Percentiles rank a stretch among this genome's conserved stretches.
These are phyloP conservation scores for Pygoscelis antarcticus DNA, from an alignment of 2,113 vertebrate species.

Conservation along the genomic window DNA sequence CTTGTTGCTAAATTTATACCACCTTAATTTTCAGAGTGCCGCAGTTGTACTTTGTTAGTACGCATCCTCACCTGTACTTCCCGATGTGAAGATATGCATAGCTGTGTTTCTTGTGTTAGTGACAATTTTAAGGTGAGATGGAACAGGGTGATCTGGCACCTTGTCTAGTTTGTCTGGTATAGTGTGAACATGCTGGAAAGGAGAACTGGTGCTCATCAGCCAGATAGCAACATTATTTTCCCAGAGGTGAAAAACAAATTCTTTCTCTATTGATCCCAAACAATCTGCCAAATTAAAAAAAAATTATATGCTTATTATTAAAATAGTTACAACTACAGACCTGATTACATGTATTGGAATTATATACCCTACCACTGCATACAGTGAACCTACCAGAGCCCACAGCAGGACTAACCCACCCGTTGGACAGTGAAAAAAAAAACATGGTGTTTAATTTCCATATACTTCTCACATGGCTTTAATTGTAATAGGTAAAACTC, in stretches of 20 bases:
- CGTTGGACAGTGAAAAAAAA: background rate
- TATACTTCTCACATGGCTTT: background rate
- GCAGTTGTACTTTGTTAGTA: background rate
- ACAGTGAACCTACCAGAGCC: background rate
- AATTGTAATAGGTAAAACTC: background rate
- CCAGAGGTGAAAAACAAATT: background rate
- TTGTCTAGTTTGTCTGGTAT: background rate
- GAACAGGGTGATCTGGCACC: background rate
- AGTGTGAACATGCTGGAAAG: background rate
- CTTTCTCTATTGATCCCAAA: background rate
- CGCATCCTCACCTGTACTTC: background rate
- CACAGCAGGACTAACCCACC: background rate
- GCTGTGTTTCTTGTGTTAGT: background rate
- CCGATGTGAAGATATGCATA: background rate
- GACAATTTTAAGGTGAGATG: background rate
- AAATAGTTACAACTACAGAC: background rate
- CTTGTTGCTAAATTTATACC: background rate
- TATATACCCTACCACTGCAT: background rate
- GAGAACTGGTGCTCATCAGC: background rate
- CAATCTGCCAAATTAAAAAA: background rate
- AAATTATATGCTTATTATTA: background rate
- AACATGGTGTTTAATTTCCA: background rate
- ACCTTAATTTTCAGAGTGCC: background rate
- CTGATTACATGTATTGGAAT: background rate
- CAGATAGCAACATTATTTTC: background rate